phyloP scores from a whole-genome alignment of 2,113 vertebrate species.

The Noturus placidus region DNA sequence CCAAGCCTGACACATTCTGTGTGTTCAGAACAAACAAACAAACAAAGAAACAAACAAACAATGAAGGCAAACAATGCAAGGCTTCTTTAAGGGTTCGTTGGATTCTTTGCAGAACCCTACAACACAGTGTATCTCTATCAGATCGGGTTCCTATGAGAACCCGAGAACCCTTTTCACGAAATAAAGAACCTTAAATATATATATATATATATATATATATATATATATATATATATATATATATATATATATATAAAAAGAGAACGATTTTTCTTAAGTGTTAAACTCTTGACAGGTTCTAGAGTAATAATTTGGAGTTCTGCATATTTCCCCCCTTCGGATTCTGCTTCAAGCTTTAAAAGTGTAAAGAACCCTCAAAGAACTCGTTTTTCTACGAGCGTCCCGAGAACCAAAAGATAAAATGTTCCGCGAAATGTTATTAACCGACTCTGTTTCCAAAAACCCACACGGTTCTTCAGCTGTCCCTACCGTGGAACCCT shows the following conservation, averaged over 20 bases:
- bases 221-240: too few species aligned
- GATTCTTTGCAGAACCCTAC: background rate
- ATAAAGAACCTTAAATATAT: background rate
- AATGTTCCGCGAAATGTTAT: background rate
- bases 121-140: background rate
- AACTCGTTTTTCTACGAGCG: background rate
- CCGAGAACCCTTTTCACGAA: background rate
- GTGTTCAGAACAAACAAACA: background rate
- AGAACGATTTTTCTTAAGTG: background rate
- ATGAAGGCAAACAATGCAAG: background rate
- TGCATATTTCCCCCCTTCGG: background rate
- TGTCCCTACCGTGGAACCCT: background rate
- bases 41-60: background rate
- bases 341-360: background rate
- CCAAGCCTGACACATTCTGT: background rate
- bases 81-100: background rate
- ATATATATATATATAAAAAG: too few species aligned
- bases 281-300: background rate
- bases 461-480: background rate
- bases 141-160: background rate
- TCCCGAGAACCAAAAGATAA: background rate
- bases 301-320: background rate
- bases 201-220: too few species aligned
- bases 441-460: background rate
- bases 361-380: background rate